Conservation (phyloP, 2,888 invertebrate species). For the Corythucha ciliata region DNA sequence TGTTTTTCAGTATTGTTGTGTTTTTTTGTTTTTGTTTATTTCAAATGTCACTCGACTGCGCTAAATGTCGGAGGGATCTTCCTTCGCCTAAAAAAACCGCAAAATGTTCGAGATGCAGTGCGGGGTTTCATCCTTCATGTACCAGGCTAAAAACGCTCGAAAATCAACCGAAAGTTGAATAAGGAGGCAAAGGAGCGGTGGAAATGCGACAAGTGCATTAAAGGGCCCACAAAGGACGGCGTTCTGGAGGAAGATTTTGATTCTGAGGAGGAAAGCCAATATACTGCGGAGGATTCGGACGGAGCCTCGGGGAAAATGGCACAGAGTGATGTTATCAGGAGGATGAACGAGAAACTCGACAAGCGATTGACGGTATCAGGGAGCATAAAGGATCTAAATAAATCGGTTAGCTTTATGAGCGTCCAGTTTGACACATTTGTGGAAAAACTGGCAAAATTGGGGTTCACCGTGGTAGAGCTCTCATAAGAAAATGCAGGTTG, state of each 20-base stretch:
- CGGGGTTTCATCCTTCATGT: background rate
- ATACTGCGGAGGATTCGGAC: too few relatives aligned
- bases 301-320: too few relatives aligned
- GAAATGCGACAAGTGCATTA: constrained; percentile 4
- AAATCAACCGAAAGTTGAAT: constrained; percentile 5
- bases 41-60: too few relatives aligned
- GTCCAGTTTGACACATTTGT: constrained; percentile 2
- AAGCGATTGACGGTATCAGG: background rate
- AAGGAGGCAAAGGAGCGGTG: background rate
- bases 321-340: too few relatives aligned
- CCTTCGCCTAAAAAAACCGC: constrained; percentile 7
- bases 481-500: background rate
- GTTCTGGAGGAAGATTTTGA: too few relatives aligned
- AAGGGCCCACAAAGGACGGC: too few relatives aligned
- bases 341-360: too few relatives aligned
- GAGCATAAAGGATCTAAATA: background rate
- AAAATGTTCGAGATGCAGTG: background rate
- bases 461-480: background rate
- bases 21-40: too few relatives aligned
- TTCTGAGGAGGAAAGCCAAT: too few relatives aligned
- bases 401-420: background rate
- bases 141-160: constrained; percentile 3
- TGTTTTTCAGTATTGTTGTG: too few relatives aligned
- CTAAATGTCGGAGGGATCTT: constrained; percentile 4
- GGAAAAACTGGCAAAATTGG: background rate